Evolutionary conservation across 2,113 vertebrate species (phyloP), one percentile per base, ranked within the genome.

Genomic region (Centrocercus urophasianus): DNA sequence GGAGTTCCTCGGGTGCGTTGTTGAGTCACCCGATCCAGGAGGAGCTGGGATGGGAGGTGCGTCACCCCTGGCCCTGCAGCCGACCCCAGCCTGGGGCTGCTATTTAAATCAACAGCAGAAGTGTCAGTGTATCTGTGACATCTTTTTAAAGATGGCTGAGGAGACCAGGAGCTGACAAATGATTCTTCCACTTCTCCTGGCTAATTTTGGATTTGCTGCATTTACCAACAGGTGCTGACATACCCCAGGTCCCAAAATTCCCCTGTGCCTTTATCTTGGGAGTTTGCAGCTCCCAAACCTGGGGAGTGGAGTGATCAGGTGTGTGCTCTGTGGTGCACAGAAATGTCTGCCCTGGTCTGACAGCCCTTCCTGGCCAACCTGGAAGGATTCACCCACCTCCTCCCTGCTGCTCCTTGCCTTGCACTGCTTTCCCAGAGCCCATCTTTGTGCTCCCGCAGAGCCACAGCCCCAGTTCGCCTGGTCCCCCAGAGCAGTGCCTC

Each of bases 71-170:
- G 7, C 83, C 94, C 69, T 64, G 69, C 79, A 57, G 86, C 80
- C 8, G n/a, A 87, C 40, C 69, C 89, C 85, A 91, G 71, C 85
- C 4, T 7, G 45, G 72, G 94, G 79, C 92, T 96, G 96, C 97
- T 97, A 98, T 98, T 98, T 98, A 98, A 98, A 97, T 97, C 97
- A 13, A 34, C 86, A 70, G 86, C 91, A 94, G 91, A 73, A 97
- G 96, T 97, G 96, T 97, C 96, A 95, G 38, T 72, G 77, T 88
- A 72, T 28, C 95, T 94, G 90, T 94, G 96, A 93, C 97, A 78
- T 96, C 96, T 97, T 96, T 97, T 93, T 19, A 50, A 97, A 95
- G 95, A 96, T 95, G 95, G 88, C 90, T 97, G 93, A 96, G 96
- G 94, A 95, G 96, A 90, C 85, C 94, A 96, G 67, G 73, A 97